Evolutionary conservation across 1,140 invertebrate species (phyloP).

Genomic region (Dendroctonus ponderosae): DNA sequence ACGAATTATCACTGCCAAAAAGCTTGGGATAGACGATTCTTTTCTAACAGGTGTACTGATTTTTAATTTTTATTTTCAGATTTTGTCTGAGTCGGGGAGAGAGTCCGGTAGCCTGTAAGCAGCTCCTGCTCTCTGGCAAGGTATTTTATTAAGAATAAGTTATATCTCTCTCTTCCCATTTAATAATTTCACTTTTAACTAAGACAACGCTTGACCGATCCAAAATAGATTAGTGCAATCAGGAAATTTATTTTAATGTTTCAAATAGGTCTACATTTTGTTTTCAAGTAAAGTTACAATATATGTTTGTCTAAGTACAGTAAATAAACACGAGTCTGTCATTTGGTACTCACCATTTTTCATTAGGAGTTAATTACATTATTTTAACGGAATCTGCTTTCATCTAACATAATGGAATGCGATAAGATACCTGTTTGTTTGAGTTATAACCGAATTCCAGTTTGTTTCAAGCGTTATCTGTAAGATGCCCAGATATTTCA

Average conservation of each 20-base stretch:
- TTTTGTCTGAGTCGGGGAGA: conserved; percentile 7
- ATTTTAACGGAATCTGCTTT: too few relatives aligned
- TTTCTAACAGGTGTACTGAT: too few relatives aligned
- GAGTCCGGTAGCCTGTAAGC: conserved; percentile 10
- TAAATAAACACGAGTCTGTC: too few relatives aligned
- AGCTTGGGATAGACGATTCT: too few relatives aligned
- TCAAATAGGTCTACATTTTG: neutral
- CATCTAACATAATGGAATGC: neutral
- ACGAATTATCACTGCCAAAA: too few relatives aligned
- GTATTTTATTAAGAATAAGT: conserved; percentile 18
- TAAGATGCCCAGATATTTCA: neutral
- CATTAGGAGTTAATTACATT: too few relatives aligned
- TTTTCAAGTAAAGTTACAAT: neutral
- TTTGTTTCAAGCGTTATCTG: neutral
- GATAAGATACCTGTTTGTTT: conserved; percentile 2
- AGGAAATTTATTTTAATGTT: neutral
- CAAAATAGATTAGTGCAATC: neutral
- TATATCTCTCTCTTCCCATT: neutral
- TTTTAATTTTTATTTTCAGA: conserved; percentile 18
- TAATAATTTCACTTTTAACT: neutral
- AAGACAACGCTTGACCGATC: too few relatives aligned
- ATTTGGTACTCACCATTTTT: too few relatives aligned
- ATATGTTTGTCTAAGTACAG: too few relatives aligned
- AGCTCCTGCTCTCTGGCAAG: conserved; percentile 21
- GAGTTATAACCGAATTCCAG: too few relatives aligned